Evolutionary conservation across 2,888 invertebrate genomes (phyloP).

Genomic region (Mongoloraphidia duomilia): DNA sequence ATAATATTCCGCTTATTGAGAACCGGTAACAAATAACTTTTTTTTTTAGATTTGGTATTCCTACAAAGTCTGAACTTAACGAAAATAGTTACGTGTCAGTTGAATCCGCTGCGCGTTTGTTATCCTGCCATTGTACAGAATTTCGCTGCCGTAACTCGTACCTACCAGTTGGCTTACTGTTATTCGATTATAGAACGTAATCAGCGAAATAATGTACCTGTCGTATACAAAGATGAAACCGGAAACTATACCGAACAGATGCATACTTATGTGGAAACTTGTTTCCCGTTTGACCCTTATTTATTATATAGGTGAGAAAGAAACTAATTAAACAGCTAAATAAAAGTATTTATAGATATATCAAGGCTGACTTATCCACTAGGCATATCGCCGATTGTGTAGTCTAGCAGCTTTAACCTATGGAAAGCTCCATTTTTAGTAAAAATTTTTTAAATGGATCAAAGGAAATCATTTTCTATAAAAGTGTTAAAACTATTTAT

Average conservation of each 20-base stretch:
- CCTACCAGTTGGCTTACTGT: constrained; percentile 85
- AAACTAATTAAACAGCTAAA: not conserved
- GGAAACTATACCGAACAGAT: constrained; percentile 21
- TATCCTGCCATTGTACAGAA: constrained; percentile 60
- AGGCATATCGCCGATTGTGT: too few relatives aligned
- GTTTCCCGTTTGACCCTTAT: constrained; percentile 89
- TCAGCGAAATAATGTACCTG: constrained; percentile 42
- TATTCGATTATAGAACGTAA: constrained; percentile 82
- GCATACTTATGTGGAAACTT: constrained; percentile 38
- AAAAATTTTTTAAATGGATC: too few relatives aligned
- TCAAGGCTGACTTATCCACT: too few relatives aligned
- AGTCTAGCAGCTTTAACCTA: too few relatives aligned
- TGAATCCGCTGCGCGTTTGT: constrained; percentile 82
- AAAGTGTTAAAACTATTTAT: not conserved
- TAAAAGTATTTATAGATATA: not conserved
- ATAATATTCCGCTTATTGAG: too few relatives aligned
- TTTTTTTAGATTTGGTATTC: constrained; percentile 56
- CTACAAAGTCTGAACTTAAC: constrained; percentile 71
- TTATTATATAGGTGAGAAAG: constrained; percentile 45
- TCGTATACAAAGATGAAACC: constrained; percentile 36
- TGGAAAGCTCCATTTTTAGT: too few relatives aligned
- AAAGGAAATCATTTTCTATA: too few relatives aligned
- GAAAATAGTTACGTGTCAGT: constrained; percentile 66
- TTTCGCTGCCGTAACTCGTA: constrained; percentile 67
- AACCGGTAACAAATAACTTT: constrained; percentile 10